Evolutionary conservation across 2,888 invertebrate genomes (phyloP).

Genomic region (Rhogogaster chlorosoma): DNA sequence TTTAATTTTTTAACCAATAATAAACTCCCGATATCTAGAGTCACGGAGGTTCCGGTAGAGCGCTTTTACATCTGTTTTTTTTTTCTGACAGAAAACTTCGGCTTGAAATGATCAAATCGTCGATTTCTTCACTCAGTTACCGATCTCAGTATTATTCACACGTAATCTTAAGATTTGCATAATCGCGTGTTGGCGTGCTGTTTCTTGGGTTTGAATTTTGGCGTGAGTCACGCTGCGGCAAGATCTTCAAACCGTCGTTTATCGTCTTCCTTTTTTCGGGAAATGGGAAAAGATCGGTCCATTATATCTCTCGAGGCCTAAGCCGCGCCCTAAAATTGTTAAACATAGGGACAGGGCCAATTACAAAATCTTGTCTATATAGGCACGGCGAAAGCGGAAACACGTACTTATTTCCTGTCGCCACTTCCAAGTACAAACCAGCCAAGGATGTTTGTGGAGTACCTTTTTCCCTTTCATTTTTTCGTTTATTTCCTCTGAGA

Average conservation of each 20-base stretch:
- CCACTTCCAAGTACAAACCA: constrained; percentile 10
- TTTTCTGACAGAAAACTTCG: no score
- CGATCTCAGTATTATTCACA: not conserved
- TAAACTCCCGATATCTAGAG: not conserved
- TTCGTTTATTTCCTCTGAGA: not conserved
- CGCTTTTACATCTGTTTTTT: not conserved
- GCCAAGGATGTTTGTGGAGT: constrained; percentile 36
- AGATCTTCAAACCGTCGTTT: not conserved
- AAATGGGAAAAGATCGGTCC: not conserved
- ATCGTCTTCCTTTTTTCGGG: not conserved
- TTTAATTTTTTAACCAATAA: not conserved
- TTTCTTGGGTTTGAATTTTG: not conserved
- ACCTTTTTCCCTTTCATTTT: not conserved
- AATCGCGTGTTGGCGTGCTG: not conserved
- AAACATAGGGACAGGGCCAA: constrained; percentile 11
- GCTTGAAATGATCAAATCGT: not conserved
- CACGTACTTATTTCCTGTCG: constrained; percentile 43
- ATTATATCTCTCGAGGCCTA: not conserved
- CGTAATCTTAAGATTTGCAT: not conserved
- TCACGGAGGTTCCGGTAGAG: constrained; percentile 9
- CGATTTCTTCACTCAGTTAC: not conserved
- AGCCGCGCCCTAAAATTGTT: not conserved
- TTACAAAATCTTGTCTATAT: constrained; percentile 30
- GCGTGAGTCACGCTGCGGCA: not conserved
- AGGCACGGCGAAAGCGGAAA: constrained; percentile 15